phyloP scores from a whole-genome alignment of 2,113 vertebrate species.

The Macroglossus sobrinus region DNA sequence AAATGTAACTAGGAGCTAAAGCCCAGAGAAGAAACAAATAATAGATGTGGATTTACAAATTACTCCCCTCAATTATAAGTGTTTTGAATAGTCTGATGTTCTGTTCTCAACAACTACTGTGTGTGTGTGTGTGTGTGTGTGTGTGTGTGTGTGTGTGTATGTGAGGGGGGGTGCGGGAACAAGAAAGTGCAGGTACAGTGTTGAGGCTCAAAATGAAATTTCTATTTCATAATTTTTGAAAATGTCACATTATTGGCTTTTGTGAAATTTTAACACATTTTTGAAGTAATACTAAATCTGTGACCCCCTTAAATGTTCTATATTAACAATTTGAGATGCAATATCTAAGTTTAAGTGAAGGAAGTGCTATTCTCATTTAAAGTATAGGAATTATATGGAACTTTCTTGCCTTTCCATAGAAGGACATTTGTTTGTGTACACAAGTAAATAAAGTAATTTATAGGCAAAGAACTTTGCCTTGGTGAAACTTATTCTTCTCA shows the following conservation, averaged over 20 bases:
- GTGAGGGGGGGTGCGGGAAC: too few species aligned
- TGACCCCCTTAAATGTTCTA: not conserved
- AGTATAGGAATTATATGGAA: not conserved
- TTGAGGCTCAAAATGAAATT: not conserved
- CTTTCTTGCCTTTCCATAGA: not conserved
- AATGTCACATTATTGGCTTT: not conserved
- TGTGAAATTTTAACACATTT: not conserved
- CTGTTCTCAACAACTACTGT: not conserved
- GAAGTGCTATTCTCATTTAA: not conserved
- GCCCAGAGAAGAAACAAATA: not conserved
- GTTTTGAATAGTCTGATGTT: not conserved
- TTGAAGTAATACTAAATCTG: not conserved
- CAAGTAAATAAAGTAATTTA: slow-evolving; percentile 11
- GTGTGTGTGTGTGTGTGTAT: not conserved
- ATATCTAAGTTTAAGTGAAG: not conserved
- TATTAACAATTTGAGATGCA: not conserved
- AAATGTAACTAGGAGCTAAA: not conserved
- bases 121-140: too few species aligned
- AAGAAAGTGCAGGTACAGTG: not conserved
- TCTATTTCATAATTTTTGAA: not conserved
- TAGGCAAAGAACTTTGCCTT: not conserved
- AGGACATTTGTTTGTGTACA: not conserved
- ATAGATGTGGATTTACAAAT: not conserved
- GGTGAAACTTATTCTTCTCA: not conserved
- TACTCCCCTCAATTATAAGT: not conserved